Percentiles rank a stretch among this genome's conserved stretches.
phyloP scores from a whole-genome alignment of 2,888 invertebrate species.

The Cheilosia variabilis region DNA sequence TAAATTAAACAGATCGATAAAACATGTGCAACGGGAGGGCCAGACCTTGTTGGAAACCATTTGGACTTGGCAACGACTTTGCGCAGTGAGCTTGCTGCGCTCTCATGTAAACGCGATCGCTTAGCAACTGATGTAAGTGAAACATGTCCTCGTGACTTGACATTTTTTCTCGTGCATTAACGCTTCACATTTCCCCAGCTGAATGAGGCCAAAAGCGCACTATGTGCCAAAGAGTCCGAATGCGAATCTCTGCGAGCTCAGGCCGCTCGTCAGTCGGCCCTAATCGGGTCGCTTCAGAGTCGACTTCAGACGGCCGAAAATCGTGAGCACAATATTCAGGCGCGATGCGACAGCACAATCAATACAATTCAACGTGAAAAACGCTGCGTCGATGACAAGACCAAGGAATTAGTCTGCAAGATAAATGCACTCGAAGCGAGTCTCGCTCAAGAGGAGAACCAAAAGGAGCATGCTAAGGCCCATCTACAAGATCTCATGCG shows the following conservation, averaged over 20 bases:
- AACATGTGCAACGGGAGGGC: conserved; percentile 77
- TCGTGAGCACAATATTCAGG: conserved; percentile 88
- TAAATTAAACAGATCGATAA: conserved; percentile 77
- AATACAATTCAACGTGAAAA: conserved; percentile 91
- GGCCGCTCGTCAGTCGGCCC: conserved; percentile 91
- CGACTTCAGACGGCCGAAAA: conserved; percentile 92
- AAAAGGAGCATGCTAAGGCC: conserved; percentile 88
- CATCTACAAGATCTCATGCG: conserved; percentile 89
- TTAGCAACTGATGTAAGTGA: conserved; percentile 88
- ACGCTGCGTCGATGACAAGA: conserved; percentile 89
- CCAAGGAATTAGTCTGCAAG: conserved; percentile 90
- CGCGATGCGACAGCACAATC: conserved; percentile 87
- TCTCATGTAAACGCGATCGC: conserved; percentile 93
- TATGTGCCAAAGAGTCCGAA: conserved; percentile 90
- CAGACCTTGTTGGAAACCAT: conserved; percentile 79
- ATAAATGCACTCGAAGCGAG: conserved; percentile 89
- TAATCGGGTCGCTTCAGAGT: conserved; percentile 91
- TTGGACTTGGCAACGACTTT: conserved; percentile 90
- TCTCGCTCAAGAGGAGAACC: conserved; percentile 89
- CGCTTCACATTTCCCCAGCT: conserved; percentile 83
- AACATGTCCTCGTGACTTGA: neutral
- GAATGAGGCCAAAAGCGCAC: conserved; percentile 88
- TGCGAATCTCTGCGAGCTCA: conserved; percentile 93
- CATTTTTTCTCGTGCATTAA: neutral
- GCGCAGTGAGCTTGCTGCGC: conserved; percentile 92